These are phyloP conservation scores for Bombycilla garrulus DNA, from an alignment of 2,113 vertebrate species.

Conservation along the genomic window DNA sequence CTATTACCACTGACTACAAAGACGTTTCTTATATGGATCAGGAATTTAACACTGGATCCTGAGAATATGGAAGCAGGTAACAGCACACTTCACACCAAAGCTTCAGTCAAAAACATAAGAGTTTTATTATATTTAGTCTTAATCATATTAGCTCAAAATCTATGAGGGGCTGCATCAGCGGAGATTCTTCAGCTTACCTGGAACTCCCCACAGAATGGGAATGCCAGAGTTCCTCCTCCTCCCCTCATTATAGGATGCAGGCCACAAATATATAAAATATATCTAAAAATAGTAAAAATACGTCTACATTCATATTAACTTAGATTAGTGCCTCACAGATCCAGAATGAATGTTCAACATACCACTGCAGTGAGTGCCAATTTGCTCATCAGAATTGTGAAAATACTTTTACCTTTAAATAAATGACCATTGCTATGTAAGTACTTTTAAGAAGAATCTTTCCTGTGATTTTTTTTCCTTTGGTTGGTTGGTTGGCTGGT, in stretches of 20 bases:
- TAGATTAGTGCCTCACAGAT: background rate
- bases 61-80: background rate
- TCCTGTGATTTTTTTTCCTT: background rate
- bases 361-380: background rate
- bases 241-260: background rate
- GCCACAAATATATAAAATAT: background rate
- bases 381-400: background rate
- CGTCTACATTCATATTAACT: background rate
- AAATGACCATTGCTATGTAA: background rate
- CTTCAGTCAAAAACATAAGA: background rate
- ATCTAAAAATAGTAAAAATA: background rate
- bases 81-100: background rate
- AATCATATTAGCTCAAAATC: background rate
- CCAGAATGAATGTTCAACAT: background rate
- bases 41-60: background rate
- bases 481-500: background rate
- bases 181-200: background rate
- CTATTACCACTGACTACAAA: background rate
- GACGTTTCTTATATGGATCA: background rate
- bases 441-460: background rate
- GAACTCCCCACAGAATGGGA: background rate
- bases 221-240: background rate
- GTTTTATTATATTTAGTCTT: background rate
- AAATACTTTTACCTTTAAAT: background rate
- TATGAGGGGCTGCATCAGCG: background rate